Conservation (phyloP, 1,140 invertebrate genomes). For the Drosophila burlai region DNA sequence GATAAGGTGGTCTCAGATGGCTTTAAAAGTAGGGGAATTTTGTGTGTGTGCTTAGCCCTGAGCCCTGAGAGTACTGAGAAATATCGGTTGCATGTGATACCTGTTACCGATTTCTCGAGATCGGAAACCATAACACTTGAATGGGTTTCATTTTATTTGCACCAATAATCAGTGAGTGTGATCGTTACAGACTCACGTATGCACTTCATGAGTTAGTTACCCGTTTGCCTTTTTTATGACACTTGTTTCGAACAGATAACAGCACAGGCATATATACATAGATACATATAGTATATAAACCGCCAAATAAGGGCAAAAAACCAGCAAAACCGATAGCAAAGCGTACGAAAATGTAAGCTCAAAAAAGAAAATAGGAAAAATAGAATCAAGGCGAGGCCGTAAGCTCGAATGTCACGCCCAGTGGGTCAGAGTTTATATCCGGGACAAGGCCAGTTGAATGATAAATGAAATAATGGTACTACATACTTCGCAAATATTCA, state of each 20-base stretch:
- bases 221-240: conserved; percentile 7
- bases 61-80: not conserved
- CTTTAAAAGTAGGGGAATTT: conserved; percentile 16
- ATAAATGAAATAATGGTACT: not conserved
- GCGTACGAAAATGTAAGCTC: conserved; percentile 10
- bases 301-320: conserved; percentile 39
- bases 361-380: conserved; percentile 38
- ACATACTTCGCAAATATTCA: not conserved
- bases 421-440: conserved; percentile 9
- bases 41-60: conserved; percentile 21
- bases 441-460: conserved; percentile 23
- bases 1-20: conserved; percentile 6
- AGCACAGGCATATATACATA: too few species aligned
- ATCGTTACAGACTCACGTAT: conserved; percentile 10
- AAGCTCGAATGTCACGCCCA: conserved; percentile 9
- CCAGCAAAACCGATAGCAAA: conserved; percentile 6
- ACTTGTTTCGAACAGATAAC: conserved; percentile 20
- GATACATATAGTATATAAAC: not conserved
- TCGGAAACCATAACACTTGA: conserved; percentile 3
- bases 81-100: conserved; percentile 30
- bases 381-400: conserved; percentile 33
- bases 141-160: conserved; percentile 3
- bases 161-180: not conserved
- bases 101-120: not conserved
- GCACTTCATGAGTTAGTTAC: conserved; percentile 41